Conservation (phyloP, 2,113 vertebrate genomes). For the Ammodramus savannarum region DNA sequence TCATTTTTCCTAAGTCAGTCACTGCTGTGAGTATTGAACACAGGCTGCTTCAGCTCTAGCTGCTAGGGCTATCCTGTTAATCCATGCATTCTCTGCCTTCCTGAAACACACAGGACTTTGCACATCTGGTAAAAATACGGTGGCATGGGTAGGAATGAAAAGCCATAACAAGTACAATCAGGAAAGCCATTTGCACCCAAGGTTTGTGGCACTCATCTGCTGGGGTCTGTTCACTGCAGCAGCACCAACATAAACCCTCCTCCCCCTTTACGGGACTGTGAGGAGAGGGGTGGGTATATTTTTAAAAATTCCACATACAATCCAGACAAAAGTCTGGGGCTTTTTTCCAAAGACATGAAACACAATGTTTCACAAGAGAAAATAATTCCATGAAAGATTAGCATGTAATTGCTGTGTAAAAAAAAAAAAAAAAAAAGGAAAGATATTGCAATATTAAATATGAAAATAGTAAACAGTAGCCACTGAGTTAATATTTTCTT, state of each 20-base stretch:
- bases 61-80: not conserved
- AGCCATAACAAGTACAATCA: fast-evolving
- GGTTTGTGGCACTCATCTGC: fast-evolving
- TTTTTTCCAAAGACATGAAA: not conserved
- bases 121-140: not conserved
- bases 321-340: not conserved
- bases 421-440: not conserved
- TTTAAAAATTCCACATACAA: not conserved
- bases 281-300: not conserved
- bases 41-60: not conserved
- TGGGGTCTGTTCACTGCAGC: fast-evolving
- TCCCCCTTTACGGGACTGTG: not conserved
- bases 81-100: not conserved
- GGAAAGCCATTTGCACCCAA: not conserved
- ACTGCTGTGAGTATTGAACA: fast-evolving
- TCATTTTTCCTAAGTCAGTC: fast-evolving
- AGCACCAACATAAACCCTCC: not conserved
- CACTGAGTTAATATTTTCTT: not conserved
- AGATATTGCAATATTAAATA: not conserved
- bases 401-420: fast-evolving
- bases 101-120: not conserved
- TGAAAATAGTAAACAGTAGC: not conserved
- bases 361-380: not conserved
- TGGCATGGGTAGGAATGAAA: not conserved
- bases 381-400: not conserved